A percentile compares a stretch with the other conserved stretches of the same genome.
phyloP scores from a whole-genome alignment of 2,888 invertebrate species.

The Plutella xylostella region DNA sequence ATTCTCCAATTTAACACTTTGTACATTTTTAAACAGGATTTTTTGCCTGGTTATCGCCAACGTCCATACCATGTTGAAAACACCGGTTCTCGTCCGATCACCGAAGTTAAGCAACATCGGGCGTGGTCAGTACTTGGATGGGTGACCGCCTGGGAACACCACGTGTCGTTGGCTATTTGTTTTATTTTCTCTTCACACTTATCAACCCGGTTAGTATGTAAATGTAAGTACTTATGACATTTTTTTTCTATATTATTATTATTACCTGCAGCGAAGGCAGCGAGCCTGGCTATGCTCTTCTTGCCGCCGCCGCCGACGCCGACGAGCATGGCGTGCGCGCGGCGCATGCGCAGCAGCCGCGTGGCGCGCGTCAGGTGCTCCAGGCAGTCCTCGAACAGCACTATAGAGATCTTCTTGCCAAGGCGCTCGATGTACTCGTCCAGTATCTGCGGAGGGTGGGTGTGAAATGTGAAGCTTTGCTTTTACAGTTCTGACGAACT shows the following conservation, averaged over 20 bases:
- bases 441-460: slow-evolving; percentile 69
- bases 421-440: slow-evolving; percentile 86
- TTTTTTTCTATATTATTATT: too few relatives aligned
- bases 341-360: slow-evolving; percentile 83
- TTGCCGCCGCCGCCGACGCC: slow-evolving; percentile 94
- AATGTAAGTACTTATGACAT: slow-evolving; percentile 1
- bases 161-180: slow-evolving; percentile 23
- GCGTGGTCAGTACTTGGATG: slow-evolving; percentile 27
- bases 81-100: slow-evolving; percentile 25
- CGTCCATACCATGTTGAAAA: slow-evolving; percentile 23
- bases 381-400: slow-evolving; percentile 91
- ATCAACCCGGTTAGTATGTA: neutral
- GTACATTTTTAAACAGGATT: too few relatives aligned
- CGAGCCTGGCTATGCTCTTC: slow-evolving; percentile 81
- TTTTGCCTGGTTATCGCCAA: too few relatives aligned
- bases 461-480: neutral
- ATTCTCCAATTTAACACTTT: too few relatives aligned
- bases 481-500: too few relatives aligned
- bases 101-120: slow-evolving; percentile 27
- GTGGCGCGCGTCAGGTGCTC: slow-evolving; percentile 92
- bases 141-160: slow-evolving; percentile 28
- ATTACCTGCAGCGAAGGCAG: slow-evolving; percentile 83
- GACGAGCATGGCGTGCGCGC: slow-evolving; percentile 86
- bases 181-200: too few relatives aligned
- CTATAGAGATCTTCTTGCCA: slow-evolving; percentile 80